A percentile compares a stretch with the other conserved stretches of the same genome.
Conservation (phyloP, 2,888 invertebrate species). For the Apotomis turbidana region DNA sequence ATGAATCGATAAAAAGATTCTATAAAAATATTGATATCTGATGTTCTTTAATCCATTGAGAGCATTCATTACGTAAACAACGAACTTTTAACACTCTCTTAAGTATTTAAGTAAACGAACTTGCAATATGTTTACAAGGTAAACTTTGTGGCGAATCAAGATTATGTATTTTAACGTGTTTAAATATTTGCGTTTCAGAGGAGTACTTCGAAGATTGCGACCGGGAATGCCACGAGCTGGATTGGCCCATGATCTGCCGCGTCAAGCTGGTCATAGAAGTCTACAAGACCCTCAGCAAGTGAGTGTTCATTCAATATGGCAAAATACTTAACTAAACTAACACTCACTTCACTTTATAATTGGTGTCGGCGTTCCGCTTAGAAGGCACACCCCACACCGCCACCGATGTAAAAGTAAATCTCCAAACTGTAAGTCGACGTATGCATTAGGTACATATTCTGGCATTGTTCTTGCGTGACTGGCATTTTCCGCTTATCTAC, state of each 20-base stretch:
- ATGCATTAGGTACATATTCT: background rate
- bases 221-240: slow-evolving; percentile 89
- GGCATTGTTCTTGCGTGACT: slow-evolving; percentile 20
- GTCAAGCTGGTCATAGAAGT: slow-evolving; percentile 89
- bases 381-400: background rate
- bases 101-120: background rate
- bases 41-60: too few relatives aligned
- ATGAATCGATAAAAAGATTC: too few relatives aligned
- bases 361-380: background rate
- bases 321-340: slow-evolving; percentile 1
- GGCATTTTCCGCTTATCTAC: slow-evolving; percentile 1
- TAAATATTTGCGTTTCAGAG: slow-evolving; percentile 80
- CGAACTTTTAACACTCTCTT: background rate
- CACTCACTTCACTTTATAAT: slow-evolving; percentile 3
- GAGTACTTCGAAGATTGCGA: slow-evolving; percentile 89
- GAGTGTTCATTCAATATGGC: slow-evolving; percentile 56
- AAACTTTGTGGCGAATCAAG: background rate
- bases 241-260: slow-evolving; percentile 92
- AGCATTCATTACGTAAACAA: background rate
- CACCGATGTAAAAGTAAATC: slow-evolving; percentile 2
- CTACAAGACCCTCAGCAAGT: slow-evolving; percentile 88
- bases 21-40: too few relatives aligned
- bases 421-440: background rate
- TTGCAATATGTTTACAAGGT: slow-evolving; percentile 22
- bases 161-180: background rate